A percentile compares a stretch with the other conserved stretches of the same genome.
Conservation (phyloP, 2,797 vertebrate species). For the Lagodon rhomboides region DNA sequence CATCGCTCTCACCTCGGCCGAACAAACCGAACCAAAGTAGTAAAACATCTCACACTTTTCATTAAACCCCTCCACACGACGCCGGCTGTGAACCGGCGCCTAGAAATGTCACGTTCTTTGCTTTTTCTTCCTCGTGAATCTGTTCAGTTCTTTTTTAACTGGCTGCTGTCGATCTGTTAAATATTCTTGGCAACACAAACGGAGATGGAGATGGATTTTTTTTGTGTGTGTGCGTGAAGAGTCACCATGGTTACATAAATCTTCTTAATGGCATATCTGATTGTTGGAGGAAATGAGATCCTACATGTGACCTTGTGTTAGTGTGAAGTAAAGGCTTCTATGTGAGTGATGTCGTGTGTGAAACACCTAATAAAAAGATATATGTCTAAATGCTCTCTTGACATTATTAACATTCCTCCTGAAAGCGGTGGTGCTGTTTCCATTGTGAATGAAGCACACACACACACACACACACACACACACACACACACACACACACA, state of each 20-base stretch:
- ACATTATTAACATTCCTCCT: conserved; percentile 18
- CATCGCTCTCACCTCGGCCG: conserved; percentile 31
- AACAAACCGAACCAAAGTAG: background rate
- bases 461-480: background rate
- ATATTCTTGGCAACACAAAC: conserved; percentile 48
- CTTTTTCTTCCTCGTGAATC: conserved; percentile 1
- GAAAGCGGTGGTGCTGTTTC: background rate
- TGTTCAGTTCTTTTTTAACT: conserved; percentile 26
- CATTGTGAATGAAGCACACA: background rate
- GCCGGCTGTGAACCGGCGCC: conserved; percentile 18
- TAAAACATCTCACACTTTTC: conserved; percentile 8
- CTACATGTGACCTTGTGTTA: conserved; percentile 62
- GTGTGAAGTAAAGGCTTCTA: conserved; percentile 63
- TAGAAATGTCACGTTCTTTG: background rate
- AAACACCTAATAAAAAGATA: conserved; percentile 64
- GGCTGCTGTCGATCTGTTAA: conserved; percentile 51
- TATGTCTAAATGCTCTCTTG: conserved; percentile 27
- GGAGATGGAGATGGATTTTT: conserved; percentile 8
- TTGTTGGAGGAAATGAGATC: conserved; percentile 48
- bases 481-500: too few relatives aligned
- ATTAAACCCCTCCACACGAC: background rate
- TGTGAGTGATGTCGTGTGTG: conserved; percentile 54
- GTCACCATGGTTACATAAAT: conserved; percentile 72
- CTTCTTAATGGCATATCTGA: conserved; percentile 38
- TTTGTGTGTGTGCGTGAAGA: conserved; percentile 30